Percentiles rank a stretch among this genome's conserved stretches.
Conservation (phyloP, 1,140 invertebrate genomes). For the Pachyrhynchus sulphureomaculatus region DNA sequence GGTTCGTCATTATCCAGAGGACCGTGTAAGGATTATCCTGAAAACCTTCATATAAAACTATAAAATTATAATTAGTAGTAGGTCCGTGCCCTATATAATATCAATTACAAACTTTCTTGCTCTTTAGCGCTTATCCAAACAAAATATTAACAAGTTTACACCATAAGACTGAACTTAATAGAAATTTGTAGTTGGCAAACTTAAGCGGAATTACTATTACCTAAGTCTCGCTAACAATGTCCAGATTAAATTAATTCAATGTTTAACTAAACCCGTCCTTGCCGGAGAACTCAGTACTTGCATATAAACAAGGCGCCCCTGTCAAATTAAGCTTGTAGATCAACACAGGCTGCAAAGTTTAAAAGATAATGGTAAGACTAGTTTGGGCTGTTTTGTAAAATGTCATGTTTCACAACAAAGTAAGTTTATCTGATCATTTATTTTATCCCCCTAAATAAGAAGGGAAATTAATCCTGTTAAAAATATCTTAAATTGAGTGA, state of each 20-base stretch:
- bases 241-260: conserved; percentile 14
- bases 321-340: not conserved
- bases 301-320: conserved; percentile 4
- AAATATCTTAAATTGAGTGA: too few species aligned
- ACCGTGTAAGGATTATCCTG: too few species aligned
- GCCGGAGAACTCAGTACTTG: not conserved
- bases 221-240: conserved; percentile 6
- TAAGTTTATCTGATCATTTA: too few species aligned
- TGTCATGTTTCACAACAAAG: not conserved
- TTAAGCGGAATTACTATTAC: conserved; percentile 3
- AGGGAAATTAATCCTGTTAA: too few species aligned
- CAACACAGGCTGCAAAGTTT: not conserved
- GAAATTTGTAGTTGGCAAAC: conserved; percentile 6
- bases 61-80: too few species aligned
- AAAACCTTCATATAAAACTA: too few species aligned
- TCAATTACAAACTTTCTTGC: not conserved
- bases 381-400: not conserved
- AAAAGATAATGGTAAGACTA: not conserved
- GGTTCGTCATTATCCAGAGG: too few species aligned
- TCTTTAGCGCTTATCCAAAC: not conserved
- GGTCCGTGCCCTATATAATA: not conserved
- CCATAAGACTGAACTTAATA: conserved; percentile 3
- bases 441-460: too few species aligned
- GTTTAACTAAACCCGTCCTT: conserved; percentile 4
- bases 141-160: conserved; percentile 7